These are phyloP conservation scores for Gymnothorax javanicus DNA, from an alignment of 2,797 vertebrate species.

Conservation along the genomic window DNA sequence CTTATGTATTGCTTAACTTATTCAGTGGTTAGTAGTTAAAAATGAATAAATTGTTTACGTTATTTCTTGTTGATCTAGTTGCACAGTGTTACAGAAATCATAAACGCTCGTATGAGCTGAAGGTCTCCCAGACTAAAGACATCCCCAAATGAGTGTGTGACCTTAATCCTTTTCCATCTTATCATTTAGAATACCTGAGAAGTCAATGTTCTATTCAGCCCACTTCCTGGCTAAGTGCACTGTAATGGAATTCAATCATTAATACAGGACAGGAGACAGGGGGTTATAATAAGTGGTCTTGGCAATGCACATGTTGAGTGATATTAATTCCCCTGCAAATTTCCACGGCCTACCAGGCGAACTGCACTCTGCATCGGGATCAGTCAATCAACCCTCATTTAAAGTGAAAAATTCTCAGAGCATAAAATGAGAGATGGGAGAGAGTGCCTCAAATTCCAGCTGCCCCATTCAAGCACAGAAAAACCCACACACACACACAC, in stretches of 20 bases:
- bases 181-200: conserved; percentile 37
- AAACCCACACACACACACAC: conserved; percentile 41
- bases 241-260: conserved; percentile 41
- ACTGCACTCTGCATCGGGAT: conserved; percentile 8
- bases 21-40: too few species aligned
- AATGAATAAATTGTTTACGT: too few species aligned
- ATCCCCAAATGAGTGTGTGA: background rate
- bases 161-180: conserved; percentile 25
- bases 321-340: conserved; percentile 17
- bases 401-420: background rate
- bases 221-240: conserved; percentile 22
- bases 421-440: background rate
- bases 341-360: background rate
- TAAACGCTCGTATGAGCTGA: too few species aligned
- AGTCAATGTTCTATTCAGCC: conserved; percentile 46
- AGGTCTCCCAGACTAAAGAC: too few species aligned
- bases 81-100: too few species aligned
- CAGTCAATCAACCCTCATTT: conserved; percentile 24
- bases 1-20: too few species aligned
- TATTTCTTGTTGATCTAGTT: too few species aligned
- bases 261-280: conserved; percentile 38
- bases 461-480: conserved; percentile 27
- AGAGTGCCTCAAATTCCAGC: background rate
- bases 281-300: conserved; percentile 30
- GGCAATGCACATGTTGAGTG: background rate